Evolutionary conservation across 2,797 vertebrate species (phyloP), one percentile per base, ranked within the genome.

Genomic region (Eremophila alpestris): DNA sequence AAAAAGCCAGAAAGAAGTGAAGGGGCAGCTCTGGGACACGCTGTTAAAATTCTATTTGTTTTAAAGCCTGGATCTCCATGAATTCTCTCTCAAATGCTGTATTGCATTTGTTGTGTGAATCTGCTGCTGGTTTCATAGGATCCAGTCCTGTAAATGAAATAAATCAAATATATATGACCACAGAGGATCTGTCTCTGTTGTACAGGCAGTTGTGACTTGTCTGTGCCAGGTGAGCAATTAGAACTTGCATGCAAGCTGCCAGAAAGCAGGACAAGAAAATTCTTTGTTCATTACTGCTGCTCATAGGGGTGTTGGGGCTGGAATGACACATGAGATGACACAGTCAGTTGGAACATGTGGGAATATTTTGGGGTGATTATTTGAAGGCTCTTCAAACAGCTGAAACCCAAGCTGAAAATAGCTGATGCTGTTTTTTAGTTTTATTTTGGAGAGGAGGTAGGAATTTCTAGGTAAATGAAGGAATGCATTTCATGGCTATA

Each of bases 211-310:
- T 94, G 71, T 78, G 67, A 64, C 52, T 83, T 70, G n/a, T 49
- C 63, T 62, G 32, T 83, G 90, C 92, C 81, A 79, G 59, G 73
- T 87, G 41, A 96, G 67, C 81, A 86, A 74, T 87, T 55, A 60
- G 65, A 54, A 70, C 56, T 81, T 55, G 73, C 59, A 26, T 65
- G 41, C 24, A 52, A 88, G 65, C 81, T 90, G 75, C 82, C 83
- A 83, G 71, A 59, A 83, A 86, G 59, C 65, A 64, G 83, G 45
- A 73, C 36, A 68, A 96, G 91, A 75, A 94, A 91, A 81, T 75
- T 91, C 91, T 87, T 91, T 95, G 88, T 95, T 94, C 81, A 11
- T 89, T 87, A 65, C 64, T 85, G 40, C 88, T 90, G 86, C 77
- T 83, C 51, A 51, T 84, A 7, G 0, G 13, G 83, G 62, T 55